phyloP scores from a whole-genome alignment of 2,113 vertebrate genomes.

The Thunnus thynnus region DNA sequence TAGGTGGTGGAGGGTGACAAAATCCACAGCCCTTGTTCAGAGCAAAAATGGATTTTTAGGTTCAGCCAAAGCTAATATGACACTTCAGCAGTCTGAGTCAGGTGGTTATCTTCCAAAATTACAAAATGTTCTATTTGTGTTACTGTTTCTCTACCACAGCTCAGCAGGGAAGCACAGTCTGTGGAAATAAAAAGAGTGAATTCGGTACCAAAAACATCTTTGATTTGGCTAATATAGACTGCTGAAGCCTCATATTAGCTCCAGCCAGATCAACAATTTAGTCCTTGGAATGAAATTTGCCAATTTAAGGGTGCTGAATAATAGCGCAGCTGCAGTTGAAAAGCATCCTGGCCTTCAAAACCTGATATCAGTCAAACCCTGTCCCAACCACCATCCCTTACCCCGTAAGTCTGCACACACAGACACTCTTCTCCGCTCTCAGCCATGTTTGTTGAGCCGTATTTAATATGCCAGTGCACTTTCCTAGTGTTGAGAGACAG shows the following conservation, averaged over 20 bases:
- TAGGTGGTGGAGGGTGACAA: neutral
- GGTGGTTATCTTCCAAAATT: neutral
- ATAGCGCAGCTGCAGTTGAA: neutral
- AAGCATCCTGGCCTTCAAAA: constrained; percentile 16
- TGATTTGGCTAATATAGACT: neutral
- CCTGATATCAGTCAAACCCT: neutral
- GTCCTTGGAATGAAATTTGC: neutral
- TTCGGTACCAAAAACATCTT: neutral
- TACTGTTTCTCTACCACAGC: neutral
- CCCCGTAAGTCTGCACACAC: neutral
- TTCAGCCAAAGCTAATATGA: neutral
- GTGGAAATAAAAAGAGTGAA: too few relatives aligned
- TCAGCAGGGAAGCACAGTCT: neutral
- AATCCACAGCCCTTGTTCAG: neutral
- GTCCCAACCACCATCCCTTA: neutral
- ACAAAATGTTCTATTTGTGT: neutral
- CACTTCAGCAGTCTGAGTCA: neutral
- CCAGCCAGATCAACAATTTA: neutral
- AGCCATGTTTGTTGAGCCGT: constrained; percentile 59
- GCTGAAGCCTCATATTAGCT: constrained; percentile 25
- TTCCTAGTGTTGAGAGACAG: constrained; percentile 74
- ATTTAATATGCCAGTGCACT: constrained; percentile 76
- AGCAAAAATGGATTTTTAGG: neutral
- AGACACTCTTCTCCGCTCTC: constrained; percentile 26
- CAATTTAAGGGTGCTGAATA: neutral